Conservation (phyloP, 2,888 invertebrate species). For the Kryphioiulus occultus region DNA sequence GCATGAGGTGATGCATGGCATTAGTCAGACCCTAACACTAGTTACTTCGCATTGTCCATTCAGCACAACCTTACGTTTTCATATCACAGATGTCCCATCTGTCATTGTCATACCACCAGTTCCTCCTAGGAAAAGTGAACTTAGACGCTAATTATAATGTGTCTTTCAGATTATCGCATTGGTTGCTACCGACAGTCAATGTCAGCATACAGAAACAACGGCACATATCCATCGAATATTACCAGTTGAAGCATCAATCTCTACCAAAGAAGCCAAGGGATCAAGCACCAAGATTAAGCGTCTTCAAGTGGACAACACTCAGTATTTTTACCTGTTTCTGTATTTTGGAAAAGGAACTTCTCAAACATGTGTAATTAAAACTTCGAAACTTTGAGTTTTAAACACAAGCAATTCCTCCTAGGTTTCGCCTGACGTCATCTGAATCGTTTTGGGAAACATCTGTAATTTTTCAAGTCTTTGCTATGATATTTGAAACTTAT, state of each 20-base stretch:
- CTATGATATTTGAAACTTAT: background rate
- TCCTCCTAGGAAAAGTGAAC: no score
- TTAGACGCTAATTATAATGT: background rate
- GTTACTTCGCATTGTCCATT: background rate
- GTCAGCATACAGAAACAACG: background rate
- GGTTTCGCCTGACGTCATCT: no score
- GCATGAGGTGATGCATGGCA: conserved; percentile 15
- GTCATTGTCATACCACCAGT: no score
- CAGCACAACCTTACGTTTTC: background rate
- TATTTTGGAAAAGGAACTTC: background rate
- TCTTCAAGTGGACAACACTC: background rate
- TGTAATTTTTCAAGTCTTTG: background rate
- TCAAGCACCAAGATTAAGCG: background rate
- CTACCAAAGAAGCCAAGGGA: background rate
- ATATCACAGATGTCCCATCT: background rate
- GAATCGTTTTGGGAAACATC: no score
- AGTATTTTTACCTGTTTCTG: background rate
- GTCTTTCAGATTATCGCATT: background rate
- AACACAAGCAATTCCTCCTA: no score
- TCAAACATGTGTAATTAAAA: no score
- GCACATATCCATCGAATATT: background rate
- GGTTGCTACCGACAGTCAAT: background rate
- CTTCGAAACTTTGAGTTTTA: no score
- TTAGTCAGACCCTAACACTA: background rate
- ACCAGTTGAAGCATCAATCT: background rate